Evolutionary conservation across 2,888 invertebrate species (phyloP), one percentile per base, ranked within the genome.

Genomic region (Adelphocoris suturalis): DNA sequence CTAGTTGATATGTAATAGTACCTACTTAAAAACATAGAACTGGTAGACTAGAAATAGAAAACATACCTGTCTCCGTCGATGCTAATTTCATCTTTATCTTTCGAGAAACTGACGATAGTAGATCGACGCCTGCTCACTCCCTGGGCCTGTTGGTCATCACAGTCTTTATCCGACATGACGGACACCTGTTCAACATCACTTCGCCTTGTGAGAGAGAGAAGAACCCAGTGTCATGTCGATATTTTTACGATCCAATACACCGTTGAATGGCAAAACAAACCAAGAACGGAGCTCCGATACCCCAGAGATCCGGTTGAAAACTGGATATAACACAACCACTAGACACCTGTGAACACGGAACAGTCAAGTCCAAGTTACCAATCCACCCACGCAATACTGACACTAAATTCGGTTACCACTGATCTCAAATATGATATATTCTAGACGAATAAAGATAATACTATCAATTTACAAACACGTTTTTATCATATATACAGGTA

Each of bases 41-140:
- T 37, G 37, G 3, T 37, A 37, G 7, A 7, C 3, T 37, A 37
- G 2, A 37, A 37, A 37, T 37, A 37, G 2, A 37, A n/a, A n/a
- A n/a, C n/a, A 37, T 37, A 68, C 68, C 68, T 28, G 68, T 82
- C 82, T 23, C 55, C 82, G 37, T 89, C 86, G 37, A 91, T 90
- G 88, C 90, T 91, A 27, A 91, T 90, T 86, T 92, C 92, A 89
- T 91, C 91, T 68, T 90, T 91, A 23, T 91, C 90, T 78, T 90
- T 90, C 27, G 91, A 91, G 85, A 92, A 92, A 86, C 92, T 92
- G n/a, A 92, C 91, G 23, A 90, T 85, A 14, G 91, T 91, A 47
- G 87, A 76, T 14, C 91, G 89, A 27, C 91, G 78, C 28, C 91
- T 90, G 12, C 84, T 75, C 68, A 84, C 61, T 37, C 23, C 55